phyloP scores from a whole-genome alignment of 2,797 vertebrate species.

The Mastacembelus armatus region DNA sequence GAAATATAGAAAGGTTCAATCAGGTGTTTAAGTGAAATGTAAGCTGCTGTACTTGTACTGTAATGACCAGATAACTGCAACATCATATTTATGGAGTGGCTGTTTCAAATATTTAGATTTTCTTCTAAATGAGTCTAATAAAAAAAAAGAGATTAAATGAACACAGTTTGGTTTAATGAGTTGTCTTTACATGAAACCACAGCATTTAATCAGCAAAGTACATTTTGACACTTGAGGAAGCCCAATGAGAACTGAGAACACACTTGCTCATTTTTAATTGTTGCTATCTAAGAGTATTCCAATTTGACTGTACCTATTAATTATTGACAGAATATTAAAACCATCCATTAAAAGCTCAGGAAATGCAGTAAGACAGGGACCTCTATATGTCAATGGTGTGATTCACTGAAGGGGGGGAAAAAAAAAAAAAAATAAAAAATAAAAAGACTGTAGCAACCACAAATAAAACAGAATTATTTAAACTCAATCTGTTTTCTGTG shows the following conservation, averaged over 20 bases:
- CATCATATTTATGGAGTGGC: not conserved
- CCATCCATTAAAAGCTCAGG: constrained; percentile 3
- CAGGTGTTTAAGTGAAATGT: constrained; percentile 9
- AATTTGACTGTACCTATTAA: not conserved
- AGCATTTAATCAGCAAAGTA: not conserved
- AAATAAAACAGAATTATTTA: constrained; percentile 11
- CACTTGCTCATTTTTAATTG: not conserved
- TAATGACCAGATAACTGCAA: constrained; percentile 39
- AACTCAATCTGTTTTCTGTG: constrained; percentile 19
- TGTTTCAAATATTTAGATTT: too few species aligned
- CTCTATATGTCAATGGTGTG: not conserved
- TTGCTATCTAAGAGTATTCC: not conserved
- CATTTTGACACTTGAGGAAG: constrained; percentile 13
- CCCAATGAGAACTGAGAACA: not conserved
- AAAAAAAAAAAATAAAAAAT: not conserved
- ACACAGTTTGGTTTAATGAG: constrained; percentile 23
- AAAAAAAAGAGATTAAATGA: constrained; percentile 43
- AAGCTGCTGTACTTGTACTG: constrained; percentile 28
- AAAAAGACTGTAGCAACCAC: not conserved
- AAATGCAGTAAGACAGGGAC: not conserved
- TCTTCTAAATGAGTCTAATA: constrained; percentile 33
- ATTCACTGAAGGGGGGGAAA: not conserved
- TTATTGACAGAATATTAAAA: constrained; percentile 5
- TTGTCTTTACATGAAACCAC: constrained; percentile 10
- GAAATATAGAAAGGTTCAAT: constrained; percentile 3